phyloP scores from a whole-genome alignment of 37 sponge, comb jelly and placozoan genomes.

The Theonella swinhoei region DNA sequence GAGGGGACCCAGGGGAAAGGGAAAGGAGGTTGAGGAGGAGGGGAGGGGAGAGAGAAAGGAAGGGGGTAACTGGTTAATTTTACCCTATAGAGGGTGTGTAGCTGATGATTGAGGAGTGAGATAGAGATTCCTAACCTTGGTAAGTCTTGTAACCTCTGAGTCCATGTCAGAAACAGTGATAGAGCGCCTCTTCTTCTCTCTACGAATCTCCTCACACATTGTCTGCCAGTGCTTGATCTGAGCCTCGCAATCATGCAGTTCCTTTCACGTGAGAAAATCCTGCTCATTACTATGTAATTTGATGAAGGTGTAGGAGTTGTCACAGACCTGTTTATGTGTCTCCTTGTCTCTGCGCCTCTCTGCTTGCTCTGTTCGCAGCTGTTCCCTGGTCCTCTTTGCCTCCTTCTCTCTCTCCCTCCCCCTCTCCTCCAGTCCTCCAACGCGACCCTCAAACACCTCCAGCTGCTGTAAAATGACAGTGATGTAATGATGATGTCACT shows the following conservation, averaged over 20 bases:
- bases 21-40: not conserved
- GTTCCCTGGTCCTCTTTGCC: conserved; percentile 29
- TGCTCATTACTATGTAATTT: conserved; percentile 12
- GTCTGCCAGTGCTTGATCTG: conserved; percentile 33
- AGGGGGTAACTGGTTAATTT: not conserved
- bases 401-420: conserved; percentile 4
- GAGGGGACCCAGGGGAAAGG: not conserved
- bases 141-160: conserved; percentile 44
- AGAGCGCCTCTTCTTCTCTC: conserved; percentile 3
- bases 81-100: no score
- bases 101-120: no score
- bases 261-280: no score
- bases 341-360: conserved; percentile 18
- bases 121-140: conserved; percentile 40
- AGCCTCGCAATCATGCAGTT: conserved; percentile 17
- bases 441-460: conserved; percentile 8
- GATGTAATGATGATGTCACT: not conserved
- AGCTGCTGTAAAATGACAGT: not conserved
- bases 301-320: no score
- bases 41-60: not conserved
- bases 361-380: conserved; percentile 31
- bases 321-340: conserved; percentile 22
- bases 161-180: conserved; percentile 41
- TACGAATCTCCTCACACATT: conserved; percentile 39
- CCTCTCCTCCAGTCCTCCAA: not conserved